Evolutionary conservation across 2,797 vertebrate genomes (phyloP).

Genomic region (Pantherophis alleghaniensis): DNA sequence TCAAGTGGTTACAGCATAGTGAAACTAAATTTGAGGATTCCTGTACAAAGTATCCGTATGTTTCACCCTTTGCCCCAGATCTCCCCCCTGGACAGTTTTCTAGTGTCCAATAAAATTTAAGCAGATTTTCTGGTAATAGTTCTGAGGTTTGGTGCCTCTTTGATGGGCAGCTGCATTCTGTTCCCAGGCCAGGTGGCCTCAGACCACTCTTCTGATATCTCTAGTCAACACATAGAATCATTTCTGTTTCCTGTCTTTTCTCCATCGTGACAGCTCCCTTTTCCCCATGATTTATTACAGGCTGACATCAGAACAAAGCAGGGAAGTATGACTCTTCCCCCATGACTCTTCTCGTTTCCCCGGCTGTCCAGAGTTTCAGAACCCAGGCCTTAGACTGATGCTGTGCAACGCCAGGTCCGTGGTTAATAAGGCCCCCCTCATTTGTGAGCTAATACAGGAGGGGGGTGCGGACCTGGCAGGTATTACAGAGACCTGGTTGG

Average conservation of each 20-base stretch:
- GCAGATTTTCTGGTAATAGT: background rate
- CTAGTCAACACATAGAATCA: background rate
- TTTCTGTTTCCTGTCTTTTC: background rate
- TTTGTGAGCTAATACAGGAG: too few species aligned
- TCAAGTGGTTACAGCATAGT: background rate
- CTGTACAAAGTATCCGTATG: background rate
- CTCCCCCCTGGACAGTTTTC: background rate
- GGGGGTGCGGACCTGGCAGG: too few species aligned
- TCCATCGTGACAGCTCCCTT: background rate
- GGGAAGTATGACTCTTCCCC: too few species aligned
- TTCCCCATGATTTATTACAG: background rate
- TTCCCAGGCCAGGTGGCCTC: background rate
- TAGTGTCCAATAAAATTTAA: background rate
- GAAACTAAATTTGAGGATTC: background rate
- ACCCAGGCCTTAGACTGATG: too few species aligned
- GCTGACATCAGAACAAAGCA: background rate
- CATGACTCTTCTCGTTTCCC: too few species aligned
- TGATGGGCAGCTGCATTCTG: background rate
- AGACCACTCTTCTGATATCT: background rate
- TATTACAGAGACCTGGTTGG: too few species aligned
- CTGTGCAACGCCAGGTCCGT: too few species aligned
- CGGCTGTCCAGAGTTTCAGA: too few species aligned
- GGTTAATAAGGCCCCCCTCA: too few species aligned
- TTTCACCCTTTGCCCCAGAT: background rate
- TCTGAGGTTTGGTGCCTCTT: background rate